These are phyloP conservation scores for Pluvianellus socialis DNA, from an alignment of 2,113 vertebrate species.

Conservation along the genomic window DNA sequence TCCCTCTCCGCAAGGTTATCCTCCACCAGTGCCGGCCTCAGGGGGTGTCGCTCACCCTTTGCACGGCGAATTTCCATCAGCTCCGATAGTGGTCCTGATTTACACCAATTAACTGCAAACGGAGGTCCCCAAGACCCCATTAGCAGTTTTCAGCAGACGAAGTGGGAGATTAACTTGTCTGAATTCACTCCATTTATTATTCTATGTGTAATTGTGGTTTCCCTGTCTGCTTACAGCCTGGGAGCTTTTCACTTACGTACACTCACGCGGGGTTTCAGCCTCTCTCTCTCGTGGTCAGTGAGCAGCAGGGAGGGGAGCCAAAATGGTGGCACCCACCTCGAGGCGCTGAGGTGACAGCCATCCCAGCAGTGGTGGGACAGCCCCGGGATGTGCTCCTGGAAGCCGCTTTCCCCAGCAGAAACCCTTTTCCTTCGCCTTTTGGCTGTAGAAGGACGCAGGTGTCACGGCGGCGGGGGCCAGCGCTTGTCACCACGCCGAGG, in stretches of 20 bases:
- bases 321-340: background rate
- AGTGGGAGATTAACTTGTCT: constrained; percentile 58
- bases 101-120: constrained; percentile 30
- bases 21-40: background rate
- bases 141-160: constrained; percentile 28
- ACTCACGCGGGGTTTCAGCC: fast-evolving
- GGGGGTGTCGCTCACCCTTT: background rate
- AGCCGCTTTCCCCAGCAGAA: background rate
- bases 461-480: background rate
- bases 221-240: background rate
- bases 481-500: background rate
- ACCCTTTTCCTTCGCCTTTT: background rate
- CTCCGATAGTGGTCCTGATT: background rate
- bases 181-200: constrained; percentile 46
- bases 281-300: background rate
- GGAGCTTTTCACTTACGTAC: background rate
- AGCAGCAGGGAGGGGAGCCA: background rate
- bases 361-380: background rate
- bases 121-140: constrained; percentile 24
- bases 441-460: background rate
- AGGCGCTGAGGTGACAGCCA: background rate
- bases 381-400: fast-evolving
- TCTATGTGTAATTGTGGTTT: constrained; percentile 16
- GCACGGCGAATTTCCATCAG: background rate
- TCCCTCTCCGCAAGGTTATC: background rate